Percentiles rank a stretch among this genome's conserved stretches.
phyloP scores from a whole-genome alignment of 1,140 invertebrate species.

The Drosophila tristis region DNA sequence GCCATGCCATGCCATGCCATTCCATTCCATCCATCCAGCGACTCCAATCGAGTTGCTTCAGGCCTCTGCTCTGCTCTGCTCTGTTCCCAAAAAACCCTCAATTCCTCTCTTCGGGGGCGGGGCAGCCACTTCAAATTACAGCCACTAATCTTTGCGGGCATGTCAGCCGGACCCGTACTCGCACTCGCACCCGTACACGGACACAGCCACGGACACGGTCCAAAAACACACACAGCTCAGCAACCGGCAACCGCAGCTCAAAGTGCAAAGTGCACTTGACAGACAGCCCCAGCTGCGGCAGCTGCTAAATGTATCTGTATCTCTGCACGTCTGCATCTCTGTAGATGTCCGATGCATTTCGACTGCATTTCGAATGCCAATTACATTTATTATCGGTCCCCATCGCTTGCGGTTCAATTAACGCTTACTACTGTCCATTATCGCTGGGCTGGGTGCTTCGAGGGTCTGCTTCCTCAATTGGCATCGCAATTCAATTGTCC shows the following conservation, averaged over 20 bases:
- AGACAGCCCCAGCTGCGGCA: slow-evolving; percentile 48
- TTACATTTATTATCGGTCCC: slow-evolving; percentile 69
- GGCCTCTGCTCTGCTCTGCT: background rate
- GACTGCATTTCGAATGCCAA: slow-evolving; percentile 54
- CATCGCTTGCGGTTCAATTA: slow-evolving; percentile 80
- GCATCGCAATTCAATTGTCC: slow-evolving; percentile 60
- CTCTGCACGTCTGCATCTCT: slow-evolving; percentile 16
- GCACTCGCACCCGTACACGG: background rate
- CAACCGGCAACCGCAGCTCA: slow-evolving; percentile 34
- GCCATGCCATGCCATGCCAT: slow-evolving; percentile 12
- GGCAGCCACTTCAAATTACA: slow-evolving; percentile 45
- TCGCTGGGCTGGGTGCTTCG: slow-evolving; percentile 48
- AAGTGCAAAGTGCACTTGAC: slow-evolving; percentile 59
- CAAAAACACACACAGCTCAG: background rate
- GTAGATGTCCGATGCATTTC: slow-evolving; percentile 26
- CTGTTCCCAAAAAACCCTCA: background rate
- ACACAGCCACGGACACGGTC: slow-evolving; percentile 12
- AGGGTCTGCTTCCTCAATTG: slow-evolving; percentile 56
- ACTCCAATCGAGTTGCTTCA: slow-evolving; percentile 21
- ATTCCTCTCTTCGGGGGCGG: background rate
- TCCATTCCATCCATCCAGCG: slow-evolving; percentile 24
- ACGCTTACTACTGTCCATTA: slow-evolving; percentile 81
- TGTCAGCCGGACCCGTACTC: slow-evolving; percentile 16
- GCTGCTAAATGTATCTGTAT: slow-evolving; percentile 45
- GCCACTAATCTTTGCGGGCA: slow-evolving; percentile 48